Conservation (phyloP, 2,888 invertebrate species). For the Eudasyphora cyanicolor region DNA sequence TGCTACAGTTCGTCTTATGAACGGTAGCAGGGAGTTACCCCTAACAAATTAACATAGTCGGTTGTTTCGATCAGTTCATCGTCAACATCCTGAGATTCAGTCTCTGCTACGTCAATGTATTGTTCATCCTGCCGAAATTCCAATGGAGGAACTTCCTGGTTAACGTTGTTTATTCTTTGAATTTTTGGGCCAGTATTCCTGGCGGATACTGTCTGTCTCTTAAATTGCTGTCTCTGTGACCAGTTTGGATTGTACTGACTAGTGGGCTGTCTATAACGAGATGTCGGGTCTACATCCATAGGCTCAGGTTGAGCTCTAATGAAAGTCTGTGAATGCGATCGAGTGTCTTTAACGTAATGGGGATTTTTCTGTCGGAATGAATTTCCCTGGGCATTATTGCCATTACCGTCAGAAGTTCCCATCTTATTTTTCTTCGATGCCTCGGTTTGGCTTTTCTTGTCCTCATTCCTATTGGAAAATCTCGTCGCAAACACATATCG, state of each 20-base stretch:
- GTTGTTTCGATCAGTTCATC: no score
- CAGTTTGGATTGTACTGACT: not conserved
- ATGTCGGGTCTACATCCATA: constrained; percentile 3
- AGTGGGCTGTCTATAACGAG: not conserved
- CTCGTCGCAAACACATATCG: no score
- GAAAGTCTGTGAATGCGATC: not conserved
- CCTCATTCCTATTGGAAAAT: constrained; percentile 30
- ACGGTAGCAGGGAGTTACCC: no score
- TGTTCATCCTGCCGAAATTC: no score
- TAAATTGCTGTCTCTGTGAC: not conserved
- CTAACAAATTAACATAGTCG: no score
- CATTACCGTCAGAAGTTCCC: not conserved
- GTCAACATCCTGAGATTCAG: no score
- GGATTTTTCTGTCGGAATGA: not conserved
- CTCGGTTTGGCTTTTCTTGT: not conserved
- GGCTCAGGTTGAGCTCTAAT: not conserved
- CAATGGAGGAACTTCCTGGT: no score
- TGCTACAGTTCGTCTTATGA: no score
- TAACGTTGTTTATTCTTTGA: not conserved
- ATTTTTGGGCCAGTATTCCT: constrained; percentile 7
- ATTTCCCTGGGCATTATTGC: not conserved
- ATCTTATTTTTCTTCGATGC: not conserved
- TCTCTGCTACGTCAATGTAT: no score
- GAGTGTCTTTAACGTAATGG: not conserved
- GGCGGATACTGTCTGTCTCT: constrained; percentile 6